Evolutionary conservation across 2,113 vertebrate genomes (phyloP), one percentile per base, ranked within the genome.

Genomic region (Merops nubicus): DNA sequence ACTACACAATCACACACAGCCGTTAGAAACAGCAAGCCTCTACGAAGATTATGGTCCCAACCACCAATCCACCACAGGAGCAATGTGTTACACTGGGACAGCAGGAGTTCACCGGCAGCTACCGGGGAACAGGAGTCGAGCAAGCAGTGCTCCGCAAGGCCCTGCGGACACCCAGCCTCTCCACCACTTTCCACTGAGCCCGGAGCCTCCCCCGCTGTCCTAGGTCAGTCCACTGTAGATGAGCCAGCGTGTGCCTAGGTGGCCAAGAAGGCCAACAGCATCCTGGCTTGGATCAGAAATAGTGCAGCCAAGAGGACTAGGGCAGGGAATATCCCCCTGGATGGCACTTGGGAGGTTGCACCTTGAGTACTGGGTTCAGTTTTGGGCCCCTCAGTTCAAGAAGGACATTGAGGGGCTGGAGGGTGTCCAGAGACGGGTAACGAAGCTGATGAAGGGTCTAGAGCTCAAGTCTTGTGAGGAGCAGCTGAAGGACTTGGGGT

Each of bases 31-130:
- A 20, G 42, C 47, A 34, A 33, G n/a, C 15, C 26, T 8, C 47
- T 3, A 2, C 60, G 6, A 19, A 19, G 19, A 12, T 7, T 2
- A 21, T 9, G 33, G 15, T 34, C 31, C 36, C 38, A 15, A 2
- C 8, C 21, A 11, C 42, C 17, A 22, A 5, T 6, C 18, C 67
- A 7, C 51, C 43, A 6, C 3, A 10, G 76, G 16, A 31, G 38
- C 56, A 19, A 17, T 0, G 20, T 9, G 36, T 56, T 8, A 5
- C 67, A 3, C 8, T 8, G 48, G 28, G 17, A n/a, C 56, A 22
- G 60, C 31, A 6, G 50, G 7, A 43, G 15, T 3, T 25, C 43
- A 50, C 12, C 21, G 19, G 8, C 89, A 33, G 17, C 69, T 38
- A 11, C 50, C 8, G 22, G 8, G 15, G 13, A 28, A 36, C 8